Evolutionary conservation across 2,113 vertebrate genomes (phyloP), one percentile per base, ranked within the genome.

Genomic region (Austrofundulus limnaeus): DNA sequence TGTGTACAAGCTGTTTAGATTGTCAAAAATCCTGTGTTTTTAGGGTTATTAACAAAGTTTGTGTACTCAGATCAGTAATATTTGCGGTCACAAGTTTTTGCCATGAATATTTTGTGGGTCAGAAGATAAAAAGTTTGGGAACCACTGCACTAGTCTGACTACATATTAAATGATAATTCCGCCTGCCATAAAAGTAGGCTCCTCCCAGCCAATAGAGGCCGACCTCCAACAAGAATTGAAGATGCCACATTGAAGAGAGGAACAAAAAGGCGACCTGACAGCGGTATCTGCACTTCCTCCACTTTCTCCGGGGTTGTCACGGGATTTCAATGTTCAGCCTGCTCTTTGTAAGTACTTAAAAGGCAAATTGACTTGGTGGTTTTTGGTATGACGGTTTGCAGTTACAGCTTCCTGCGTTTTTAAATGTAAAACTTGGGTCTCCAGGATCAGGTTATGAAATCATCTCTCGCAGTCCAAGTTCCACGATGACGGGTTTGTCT

Each of bases 241-340:
- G 79, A 80, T 83, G 85, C 85, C 86, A 89, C 85, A 89, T 77
- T 90, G 78, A 90, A 87, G 90, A 87, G 90, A 88, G 84, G 90
- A 91, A 89, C 87, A 87, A 87, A 86, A 90, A 81, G 87, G 76
- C 87, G 69, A 89, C 65, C 81, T 85, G 67, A 83, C 74, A 84
- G 81, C 83, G 75, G 28, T 81, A 74, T 85, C 80, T 70, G 81
- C 80, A 84, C 88, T 87, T 82, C 84, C 85, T 92, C 89, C 88
- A 81, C 90, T 85, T 92, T 93, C 90, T 92, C 89, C 76, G 88
- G 80, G 71, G 83, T 89, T 86, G 91, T 89, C 89, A 92, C 89
- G 91, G 88, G 92, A 91, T 93, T 93, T 93, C 92, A 92, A 93
- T 93, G 92, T 92, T 90, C 84, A 89, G 74, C 88, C 90, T 90